phyloP scores from a whole-genome alignment of 2,888 invertebrate genomes.

The Alviniconcha strummeri region DNA sequence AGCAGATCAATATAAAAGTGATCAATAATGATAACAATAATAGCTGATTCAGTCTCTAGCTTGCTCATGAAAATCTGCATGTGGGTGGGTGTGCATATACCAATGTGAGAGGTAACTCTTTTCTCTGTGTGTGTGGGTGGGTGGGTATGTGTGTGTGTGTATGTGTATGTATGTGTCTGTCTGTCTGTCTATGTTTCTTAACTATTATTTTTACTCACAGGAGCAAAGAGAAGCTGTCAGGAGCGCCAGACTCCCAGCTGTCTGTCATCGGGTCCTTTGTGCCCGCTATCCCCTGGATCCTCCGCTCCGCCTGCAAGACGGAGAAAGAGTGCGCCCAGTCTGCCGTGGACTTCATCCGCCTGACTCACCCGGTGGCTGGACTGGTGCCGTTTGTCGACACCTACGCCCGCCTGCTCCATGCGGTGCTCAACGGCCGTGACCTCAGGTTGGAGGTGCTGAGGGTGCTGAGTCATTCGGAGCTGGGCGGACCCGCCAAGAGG shows the following conservation, averaged over 20 bases:
- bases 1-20: too few relatives aligned
- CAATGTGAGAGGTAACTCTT: too few relatives aligned
- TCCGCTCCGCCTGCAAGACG: conserved; percentile 58
- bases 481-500: conserved; percentile 57
- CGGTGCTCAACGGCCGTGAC: conserved; percentile 60
- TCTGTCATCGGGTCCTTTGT: conserved; percentile 60
- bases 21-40: too few relatives aligned
- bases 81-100: not conserved
- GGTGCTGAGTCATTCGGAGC: conserved; percentile 48
- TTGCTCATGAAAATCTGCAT: not conserved
- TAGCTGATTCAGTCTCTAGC: too few relatives aligned
- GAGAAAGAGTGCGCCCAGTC: conserved; percentile 58
- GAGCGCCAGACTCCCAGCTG: conserved; percentile 56
- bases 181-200: not conserved
- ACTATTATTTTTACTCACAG: conserved; percentile 35
- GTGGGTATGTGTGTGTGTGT: not conserved
- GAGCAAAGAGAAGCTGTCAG: conserved; percentile 44
- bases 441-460: conserved; percentile 52
- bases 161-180: not conserved
- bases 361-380: conserved; percentile 62
- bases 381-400: conserved; percentile 58
- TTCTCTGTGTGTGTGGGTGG: not conserved
- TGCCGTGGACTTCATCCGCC: conserved; percentile 60
- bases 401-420: conserved; percentile 60
- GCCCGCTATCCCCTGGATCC: conserved; percentile 64